These are phyloP conservation scores for Druon quercuslanigerum DNA, from an alignment of 1,140 invertebrate genomes.

Conservation along the genomic window DNA sequence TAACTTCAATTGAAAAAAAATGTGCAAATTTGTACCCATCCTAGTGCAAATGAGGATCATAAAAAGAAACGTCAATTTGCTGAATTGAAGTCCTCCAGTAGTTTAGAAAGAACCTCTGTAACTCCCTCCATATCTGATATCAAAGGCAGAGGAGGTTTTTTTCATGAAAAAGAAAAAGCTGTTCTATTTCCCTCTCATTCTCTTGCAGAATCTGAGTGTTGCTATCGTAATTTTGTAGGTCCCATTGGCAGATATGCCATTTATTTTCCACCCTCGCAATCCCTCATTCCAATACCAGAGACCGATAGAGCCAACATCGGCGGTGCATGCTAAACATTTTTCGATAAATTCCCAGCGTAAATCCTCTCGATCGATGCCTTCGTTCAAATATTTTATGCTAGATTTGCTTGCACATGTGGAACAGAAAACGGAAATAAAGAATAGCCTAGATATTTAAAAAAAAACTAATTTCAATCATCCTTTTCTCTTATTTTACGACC, in stretches of 20 bases:
- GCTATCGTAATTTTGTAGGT: background rate
- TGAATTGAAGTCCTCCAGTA: too few species aligned
- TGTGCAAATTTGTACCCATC: too few species aligned
- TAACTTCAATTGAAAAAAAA: too few species aligned
- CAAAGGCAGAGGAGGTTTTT: background rate
- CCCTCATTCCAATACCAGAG: conserved; percentile 44
- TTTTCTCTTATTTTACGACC: too few species aligned
- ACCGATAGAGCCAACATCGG: conserved; percentile 36
- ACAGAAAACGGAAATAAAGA: too few species aligned
- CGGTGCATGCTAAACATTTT: conserved; percentile 50
- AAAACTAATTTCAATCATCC: too few species aligned
- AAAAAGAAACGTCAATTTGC: too few species aligned
- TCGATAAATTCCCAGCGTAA: conserved; percentile 48
- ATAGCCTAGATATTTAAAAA: too few species aligned
- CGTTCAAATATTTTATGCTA: background rate
- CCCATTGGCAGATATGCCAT: conserved; percentile 15
- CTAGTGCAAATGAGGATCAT: too few species aligned
- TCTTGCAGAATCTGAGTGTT: background rate
- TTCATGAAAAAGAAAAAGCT: background rate
- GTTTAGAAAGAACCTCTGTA: too few species aligned
- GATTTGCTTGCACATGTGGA: too few species aligned
- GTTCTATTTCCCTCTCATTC: background rate
- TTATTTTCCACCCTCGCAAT: conserved; percentile 35
- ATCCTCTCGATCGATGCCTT: background rate
- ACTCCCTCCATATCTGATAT: background rate